Percentiles rank a stretch among this genome's conserved stretches.
These are phyloP conservation scores for Lasioglossum albipes DNA, from an alignment of 1,140 invertebrate genomes.

Conservation along the genomic window DNA sequence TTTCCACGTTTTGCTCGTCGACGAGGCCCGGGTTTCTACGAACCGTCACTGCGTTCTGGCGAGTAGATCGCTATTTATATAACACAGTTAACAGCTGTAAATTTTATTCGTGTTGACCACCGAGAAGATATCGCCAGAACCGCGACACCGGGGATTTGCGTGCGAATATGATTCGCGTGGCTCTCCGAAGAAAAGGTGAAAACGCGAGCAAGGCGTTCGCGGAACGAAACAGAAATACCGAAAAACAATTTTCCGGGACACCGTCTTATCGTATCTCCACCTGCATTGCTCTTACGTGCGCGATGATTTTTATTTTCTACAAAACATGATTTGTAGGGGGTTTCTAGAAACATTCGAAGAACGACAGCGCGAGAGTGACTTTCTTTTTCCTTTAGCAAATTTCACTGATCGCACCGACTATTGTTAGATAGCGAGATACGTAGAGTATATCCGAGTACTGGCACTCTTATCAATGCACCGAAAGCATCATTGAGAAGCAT, in stretches of 20 bases:
- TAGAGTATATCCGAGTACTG: background rate
- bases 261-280: background rate
- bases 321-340: no score
- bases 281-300: slow-evolving; percentile 16
- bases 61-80: slow-evolving; percentile 26
- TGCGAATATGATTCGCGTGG: slow-evolving; percentile 26
- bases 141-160: background rate
- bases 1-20: slow-evolving; percentile 38
- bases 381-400: background rate
- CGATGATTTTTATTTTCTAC: background rate
- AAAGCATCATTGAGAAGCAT: background rate
- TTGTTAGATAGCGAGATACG: background rate
- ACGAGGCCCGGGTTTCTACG: background rate
- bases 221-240: background rate
- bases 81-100: slow-evolving; percentile 8
- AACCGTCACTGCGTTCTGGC: slow-evolving; percentile 1
- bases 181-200: background rate
- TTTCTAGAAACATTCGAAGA: background rate
- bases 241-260: background rate
- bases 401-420: background rate
- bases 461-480: slow-evolving; percentile 29
- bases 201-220: background rate
- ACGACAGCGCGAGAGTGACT: background rate
- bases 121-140: background rate
- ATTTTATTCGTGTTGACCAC: slow-evolving; percentile 13